Conservation (phyloP, 2,113 vertebrate species). For the Rhinogobius similis region DNA sequence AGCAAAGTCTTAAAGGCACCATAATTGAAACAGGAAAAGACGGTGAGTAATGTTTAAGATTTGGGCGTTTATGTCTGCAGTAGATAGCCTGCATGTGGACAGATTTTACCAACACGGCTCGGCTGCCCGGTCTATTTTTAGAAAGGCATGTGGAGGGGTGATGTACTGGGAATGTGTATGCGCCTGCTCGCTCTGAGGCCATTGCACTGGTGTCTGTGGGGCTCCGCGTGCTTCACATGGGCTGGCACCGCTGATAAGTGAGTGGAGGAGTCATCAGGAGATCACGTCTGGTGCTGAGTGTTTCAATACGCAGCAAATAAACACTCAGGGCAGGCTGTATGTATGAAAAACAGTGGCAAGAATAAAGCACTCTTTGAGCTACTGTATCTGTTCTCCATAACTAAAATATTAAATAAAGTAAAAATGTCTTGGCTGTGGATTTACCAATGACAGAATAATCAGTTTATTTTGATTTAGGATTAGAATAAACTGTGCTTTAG, state of each 20-base stretch:
- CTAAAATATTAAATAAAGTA: neutral
- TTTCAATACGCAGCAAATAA: slow-evolving; percentile 38
- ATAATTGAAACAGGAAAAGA: slow-evolving; percentile 1
- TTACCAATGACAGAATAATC: no score
- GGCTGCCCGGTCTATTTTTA: slow-evolving; percentile 70
- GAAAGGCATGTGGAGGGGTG: slow-evolving; percentile 77
- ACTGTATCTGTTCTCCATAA: slow-evolving; percentile 1
- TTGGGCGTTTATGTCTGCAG: slow-evolving; percentile 12
- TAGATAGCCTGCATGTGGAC: slow-evolving; percentile 37
- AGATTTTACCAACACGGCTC: slow-evolving; percentile 53
- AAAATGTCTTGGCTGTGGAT: no score
- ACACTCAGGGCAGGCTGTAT: slow-evolving; percentile 19
- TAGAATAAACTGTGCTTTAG: neutral
- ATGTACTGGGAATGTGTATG: slow-evolving; percentile 54
- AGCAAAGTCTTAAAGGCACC: neutral
- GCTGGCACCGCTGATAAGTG: slow-evolving; percentile 35
- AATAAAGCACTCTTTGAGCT: slow-evolving; percentile 18
- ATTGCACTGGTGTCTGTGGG: slow-evolving; percentile 1
- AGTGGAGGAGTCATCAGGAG: slow-evolving; percentile 28
- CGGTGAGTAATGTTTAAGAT: slow-evolving; percentile 6
- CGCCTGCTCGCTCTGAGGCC: slow-evolving; percentile 14
- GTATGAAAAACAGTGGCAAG: slow-evolving; percentile 13
- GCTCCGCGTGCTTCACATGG: slow-evolving; percentile 29
- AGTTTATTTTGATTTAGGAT: neutral
- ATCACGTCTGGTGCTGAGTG: slow-evolving; percentile 14